Evolutionary conservation across 2,797 vertebrate genomes (phyloP), one percentile per base, ranked within the genome.

Genomic region (Menidia menidia): DNA sequence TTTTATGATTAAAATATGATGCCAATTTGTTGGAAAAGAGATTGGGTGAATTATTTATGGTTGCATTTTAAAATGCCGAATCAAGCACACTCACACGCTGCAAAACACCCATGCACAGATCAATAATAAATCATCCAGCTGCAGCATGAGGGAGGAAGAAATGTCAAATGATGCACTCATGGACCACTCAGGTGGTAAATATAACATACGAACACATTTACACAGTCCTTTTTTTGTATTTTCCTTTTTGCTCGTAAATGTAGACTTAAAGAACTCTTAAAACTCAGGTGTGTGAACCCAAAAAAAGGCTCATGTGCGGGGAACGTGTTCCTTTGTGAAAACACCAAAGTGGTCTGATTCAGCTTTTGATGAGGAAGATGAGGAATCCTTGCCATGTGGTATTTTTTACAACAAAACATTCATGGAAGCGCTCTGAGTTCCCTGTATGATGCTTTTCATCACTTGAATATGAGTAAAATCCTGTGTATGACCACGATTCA

Each of bases 41-140:
- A 65, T 16, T 6, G 2, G 25, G 64, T 88, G 54, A 87, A 93
- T 88, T 75, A 90, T 90, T 90, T 70, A 85, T 78, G 52, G 16
- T 14, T 52, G 48, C 51, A 63, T 82, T 78, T 73, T 61, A 73
- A 85, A 81, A 81, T 64, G 57, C 39, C 57, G 65, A 71, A 73
- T 68, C 62, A 14, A 51, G 56, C 35, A 30, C 60, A 64, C 14
- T 66, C 72, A 80, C 67, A 75, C 68, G 1, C 50, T 19, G 61
- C 68, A 73, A 86, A 84, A 82, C 82, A 88, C 64, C 80, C 83
- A 82, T 68, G 80, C 80, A 85, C 60, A 69, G 83, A 87, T 91
- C 87, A 86, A 93, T 92, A 91, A 90, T 88, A 89, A 85, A 90
- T 90, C 81, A 87, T 74, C 81, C 32, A 19, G 78, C 25, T 25